phyloP scores from a whole-genome alignment of 1,140 invertebrate species.

The Rhopalosiphum maidis region DNA sequence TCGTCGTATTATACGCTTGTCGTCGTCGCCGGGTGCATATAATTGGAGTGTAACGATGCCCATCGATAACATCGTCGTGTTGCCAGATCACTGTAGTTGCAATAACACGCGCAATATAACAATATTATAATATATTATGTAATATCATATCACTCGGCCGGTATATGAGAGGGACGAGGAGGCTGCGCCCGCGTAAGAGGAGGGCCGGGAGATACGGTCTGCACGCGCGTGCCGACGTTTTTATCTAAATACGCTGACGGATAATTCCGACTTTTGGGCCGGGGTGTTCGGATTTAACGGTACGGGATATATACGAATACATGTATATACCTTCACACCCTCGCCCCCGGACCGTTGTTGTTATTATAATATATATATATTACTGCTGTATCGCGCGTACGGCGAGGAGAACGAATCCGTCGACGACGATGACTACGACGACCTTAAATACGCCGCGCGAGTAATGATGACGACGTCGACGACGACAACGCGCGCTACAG shows the following conservation, averaged over 20 bases:
- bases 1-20: no score
- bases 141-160: neutral
- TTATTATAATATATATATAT: neutral
- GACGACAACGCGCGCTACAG: no score
- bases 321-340: neutral
- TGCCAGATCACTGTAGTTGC: neutral
- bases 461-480: neutral
- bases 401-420: neutral
- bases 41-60: neutral
- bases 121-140: neutral
- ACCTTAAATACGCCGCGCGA: neutral
- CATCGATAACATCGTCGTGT: neutral
- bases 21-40: neutral
- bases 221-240: neutral
- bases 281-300: neutral
- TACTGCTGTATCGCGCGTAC: neutral
- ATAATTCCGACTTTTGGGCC: neutral
- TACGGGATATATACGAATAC: neutral
- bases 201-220: no score
- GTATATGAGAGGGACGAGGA: no score
- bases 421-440: neutral
- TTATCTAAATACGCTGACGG: neutral
- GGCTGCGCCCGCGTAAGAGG: no score
- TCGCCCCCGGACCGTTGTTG: neutral
- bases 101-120: neutral